Evolutionary conservation across 2,797 vertebrate species (phyloP).

Genomic region (Helarctos malayanus): DNA sequence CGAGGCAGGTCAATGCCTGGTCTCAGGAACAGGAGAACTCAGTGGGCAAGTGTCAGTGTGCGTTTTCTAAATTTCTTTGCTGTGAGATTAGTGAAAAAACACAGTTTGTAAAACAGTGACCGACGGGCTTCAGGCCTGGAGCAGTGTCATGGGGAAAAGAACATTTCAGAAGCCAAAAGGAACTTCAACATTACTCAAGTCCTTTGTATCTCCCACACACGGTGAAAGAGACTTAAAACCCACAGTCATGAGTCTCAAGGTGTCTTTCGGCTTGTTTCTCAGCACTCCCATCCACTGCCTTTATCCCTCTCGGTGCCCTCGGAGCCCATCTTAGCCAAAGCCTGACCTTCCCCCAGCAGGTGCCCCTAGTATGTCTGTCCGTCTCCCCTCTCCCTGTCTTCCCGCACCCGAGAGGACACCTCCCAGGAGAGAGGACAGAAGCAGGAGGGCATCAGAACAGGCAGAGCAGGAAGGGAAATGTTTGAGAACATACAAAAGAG

Average conservation of each 20-base stretch:
- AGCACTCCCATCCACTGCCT: not conserved
- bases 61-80: not conserved
- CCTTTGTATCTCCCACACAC: constrained; percentile 29
- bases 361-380: not conserved
- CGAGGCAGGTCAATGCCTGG: not conserved
- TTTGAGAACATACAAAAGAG: not conserved
- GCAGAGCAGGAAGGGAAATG: not conserved
- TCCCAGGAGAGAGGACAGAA: not conserved
- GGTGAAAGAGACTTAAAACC: not conserved
- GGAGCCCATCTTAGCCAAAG: not conserved
- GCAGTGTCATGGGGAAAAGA: constrained; percentile 22
- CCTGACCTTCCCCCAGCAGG: not conserved
- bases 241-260: not conserved
- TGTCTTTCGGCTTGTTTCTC: not conserved
- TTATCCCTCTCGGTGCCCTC: not conserved
- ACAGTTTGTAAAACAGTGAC: not conserved
- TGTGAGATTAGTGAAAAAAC: not conserved
- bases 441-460: not conserved
- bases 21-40: not conserved
- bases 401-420: not conserved
- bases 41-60: not conserved
- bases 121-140: not conserved
- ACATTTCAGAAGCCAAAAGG: not conserved
- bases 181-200: not conserved
- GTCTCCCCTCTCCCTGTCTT: not conserved